Conservation (phyloP, 2,888 invertebrate species). For the Phengaris alcon region DNA sequence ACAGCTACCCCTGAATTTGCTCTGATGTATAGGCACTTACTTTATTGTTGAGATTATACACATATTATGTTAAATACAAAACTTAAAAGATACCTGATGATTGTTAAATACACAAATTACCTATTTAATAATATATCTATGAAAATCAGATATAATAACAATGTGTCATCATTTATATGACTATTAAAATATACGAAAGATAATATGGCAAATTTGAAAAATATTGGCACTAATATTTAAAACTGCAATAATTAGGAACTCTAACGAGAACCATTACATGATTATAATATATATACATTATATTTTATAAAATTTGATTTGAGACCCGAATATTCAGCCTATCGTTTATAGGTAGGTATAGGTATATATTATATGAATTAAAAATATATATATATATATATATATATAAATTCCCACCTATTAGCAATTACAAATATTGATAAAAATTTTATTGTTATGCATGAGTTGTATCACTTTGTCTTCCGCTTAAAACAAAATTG, state of each 20-base stretch:
- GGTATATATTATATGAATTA: no score
- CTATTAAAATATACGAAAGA: no score
- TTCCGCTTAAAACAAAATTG: constrained; percentile 28
- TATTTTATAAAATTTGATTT: neutral
- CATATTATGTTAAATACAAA: neutral
- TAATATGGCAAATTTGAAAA: neutral
- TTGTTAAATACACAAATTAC: neutral
- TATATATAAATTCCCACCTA: neutral
- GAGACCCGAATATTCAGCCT: neutral
- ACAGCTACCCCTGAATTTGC: neutral
- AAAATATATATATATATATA: neutral
- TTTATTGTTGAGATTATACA: constrained; percentile 7
- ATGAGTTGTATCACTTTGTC: constrained; percentile 20
- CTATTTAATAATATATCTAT: neutral
- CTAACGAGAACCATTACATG: neutral
- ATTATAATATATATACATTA: neutral
- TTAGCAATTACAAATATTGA: neutral
- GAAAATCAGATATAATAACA: neutral
- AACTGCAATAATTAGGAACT: neutral
- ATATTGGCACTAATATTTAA: neutral
- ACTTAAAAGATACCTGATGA: neutral
- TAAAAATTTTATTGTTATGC: neutral
- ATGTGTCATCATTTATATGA: neutral
- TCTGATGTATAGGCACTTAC: neutral
- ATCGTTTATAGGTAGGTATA: no score